Base-by-base conservation (phyloP, 2,113 vertebrate genomes). In the Casuarius casuarius region DNA sequence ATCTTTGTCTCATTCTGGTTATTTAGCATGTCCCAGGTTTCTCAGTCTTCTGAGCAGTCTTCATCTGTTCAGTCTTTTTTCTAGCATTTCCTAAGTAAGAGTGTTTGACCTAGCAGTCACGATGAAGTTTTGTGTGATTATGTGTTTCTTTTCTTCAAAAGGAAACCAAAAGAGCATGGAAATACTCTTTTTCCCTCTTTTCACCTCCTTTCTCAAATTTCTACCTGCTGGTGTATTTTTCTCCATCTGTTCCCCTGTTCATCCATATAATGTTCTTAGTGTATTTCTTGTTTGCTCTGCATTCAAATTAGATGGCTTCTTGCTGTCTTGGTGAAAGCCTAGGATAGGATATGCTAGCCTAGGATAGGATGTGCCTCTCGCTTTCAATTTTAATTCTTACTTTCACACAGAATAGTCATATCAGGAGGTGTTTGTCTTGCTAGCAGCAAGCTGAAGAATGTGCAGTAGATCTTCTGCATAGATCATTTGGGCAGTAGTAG, bases 31-130 rank as follows among this genome's bases (percentile, higher is more conserved):
- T 75, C 33, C 15, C 25, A 62, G 35, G 5, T 28, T 87, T 65
- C 0, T 0, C 40, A 56, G 31, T 48, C 18, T 56, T 70, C 40
- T 66, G 54, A 70, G 8, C 12, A 66, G 11, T 70, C 2, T 12
- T 71, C 48, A 75, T 10, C 16, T 22, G 2, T 51, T 89, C 0
- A 0, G 7, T 81, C 9, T 48, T 66, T 28, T 31, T 87, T 91
- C 21, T 87, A 52, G 13, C 44, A 31, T 56, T 94, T 10, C 10
- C 16, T 44, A 18, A 31, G 11, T 54, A 13, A 74, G 35, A 65
- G 14, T 75, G 33, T 75, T 70, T 59, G 42, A 61, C 38, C 10
- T 66, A 48, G 12, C n/a, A 76, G 44, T 80, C 12, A 22, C 65
- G 23, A 38, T 10, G 65, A 68, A 10, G 3, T 80, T 89, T 89